phyloP scores from a whole-genome alignment of 2,888 invertebrate species.

The Cantharis nigra region DNA sequence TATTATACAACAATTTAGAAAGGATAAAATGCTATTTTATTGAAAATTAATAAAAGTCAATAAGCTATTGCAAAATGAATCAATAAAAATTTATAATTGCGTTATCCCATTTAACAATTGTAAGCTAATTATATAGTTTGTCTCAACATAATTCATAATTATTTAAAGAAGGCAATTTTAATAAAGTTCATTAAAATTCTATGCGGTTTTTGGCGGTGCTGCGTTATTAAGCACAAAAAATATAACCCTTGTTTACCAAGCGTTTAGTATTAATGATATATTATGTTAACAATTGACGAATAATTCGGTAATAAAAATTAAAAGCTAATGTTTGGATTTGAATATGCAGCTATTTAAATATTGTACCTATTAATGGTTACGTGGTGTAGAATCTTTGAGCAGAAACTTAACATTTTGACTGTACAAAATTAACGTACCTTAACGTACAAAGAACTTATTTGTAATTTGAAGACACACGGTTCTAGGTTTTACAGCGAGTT shows the following conservation, averaged over 20 bases:
- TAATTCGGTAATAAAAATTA: not conserved
- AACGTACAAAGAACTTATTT: slow-evolving; percentile 17
- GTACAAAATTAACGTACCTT: slow-evolving; percentile 15
- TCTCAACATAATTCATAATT: not conserved
- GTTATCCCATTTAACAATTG: not conserved
- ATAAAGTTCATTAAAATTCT: not conserved
- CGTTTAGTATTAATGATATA: not conserved
- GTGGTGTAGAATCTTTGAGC: not conserved
- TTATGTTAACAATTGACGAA: not conserved
- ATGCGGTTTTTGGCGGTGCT: not conserved
- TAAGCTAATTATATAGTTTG: not conserved
- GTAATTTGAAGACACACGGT: slow-evolving; percentile 13
- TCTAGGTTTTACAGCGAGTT: not conserved
- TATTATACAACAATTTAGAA: not conserved
- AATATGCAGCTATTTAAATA: not conserved
- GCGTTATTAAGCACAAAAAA: not conserved
- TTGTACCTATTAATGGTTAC: not conserved
- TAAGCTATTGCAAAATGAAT: not conserved
- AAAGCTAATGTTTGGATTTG: not conserved
- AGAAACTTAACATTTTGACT: not conserved
- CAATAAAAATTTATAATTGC: not conserved
- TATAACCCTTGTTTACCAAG: not conserved
- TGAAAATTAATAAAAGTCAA: not conserved
- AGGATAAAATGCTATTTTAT: not conserved
- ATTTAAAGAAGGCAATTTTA: not conserved